Base-by-base conservation (phyloP, 1,140 invertebrate genomes). In the Holotrichia oblita region DNA sequence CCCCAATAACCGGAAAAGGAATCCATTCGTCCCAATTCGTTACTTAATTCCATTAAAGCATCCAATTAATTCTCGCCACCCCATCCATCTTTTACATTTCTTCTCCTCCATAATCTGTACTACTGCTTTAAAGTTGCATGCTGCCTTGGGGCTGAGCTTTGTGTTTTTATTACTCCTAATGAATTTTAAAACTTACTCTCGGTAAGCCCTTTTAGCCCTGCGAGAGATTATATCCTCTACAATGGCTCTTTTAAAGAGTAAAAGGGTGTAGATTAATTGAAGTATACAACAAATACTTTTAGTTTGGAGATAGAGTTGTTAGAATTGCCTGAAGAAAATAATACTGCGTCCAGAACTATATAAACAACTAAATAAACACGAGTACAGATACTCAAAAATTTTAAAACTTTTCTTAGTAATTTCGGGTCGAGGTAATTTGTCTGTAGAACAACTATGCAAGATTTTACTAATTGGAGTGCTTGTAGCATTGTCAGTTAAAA, bases 41-140 rank as follows among this genome's bases (percentile, higher is more conserved):
- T 55, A 55, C 48, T 55, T 55, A 55, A 55, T 55, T 55, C 48
- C 48, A 55, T 55, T 55, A 55, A 34, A 55, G 48, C 48, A 55
- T 55, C 48, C 48, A 55, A 55, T 55, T 55, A 55, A 55, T 55
- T 55, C 48, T 17, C 48, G 48, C 48, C 14, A 55, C 48, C 48
- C 48, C 48, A 55, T 55, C 48, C 12, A n/a, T 55, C 48, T 55
- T 17, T 17, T 55, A n/a, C 48, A 17, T 55, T 55, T 55, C 48
- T 55, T 55, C 48, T 55, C 48, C 48, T 14, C 48, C n/a, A 55
- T 55, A 55, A 55, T 55, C 48, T 55, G 27, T 34, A 34, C 48
- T 1, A 2, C 48, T 14, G 48, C 14, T 55, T 55, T 55, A 55
- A 17, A 55, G 48, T 55, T 55, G 48, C 48, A 20, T 17, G n/a